These are phyloP conservation scores for Rhimphoctona megacephalus DNA, from an alignment of 2,888 invertebrate species.

Conservation along the genomic window DNA sequence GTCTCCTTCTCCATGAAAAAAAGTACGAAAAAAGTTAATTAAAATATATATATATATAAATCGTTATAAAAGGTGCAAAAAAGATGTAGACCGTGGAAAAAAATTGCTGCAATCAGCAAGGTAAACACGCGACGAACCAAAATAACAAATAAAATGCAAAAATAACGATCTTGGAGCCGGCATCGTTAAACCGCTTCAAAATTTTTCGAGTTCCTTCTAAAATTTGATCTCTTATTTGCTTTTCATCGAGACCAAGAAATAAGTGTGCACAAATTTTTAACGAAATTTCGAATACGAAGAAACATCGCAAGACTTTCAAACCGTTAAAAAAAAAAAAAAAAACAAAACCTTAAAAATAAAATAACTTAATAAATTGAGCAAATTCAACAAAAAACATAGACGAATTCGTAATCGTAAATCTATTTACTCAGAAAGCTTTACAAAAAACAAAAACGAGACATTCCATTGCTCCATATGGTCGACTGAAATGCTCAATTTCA, in stretches of 20 bases:
- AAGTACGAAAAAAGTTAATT: neutral
- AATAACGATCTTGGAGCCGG: neutral
- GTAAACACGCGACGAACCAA: neutral
- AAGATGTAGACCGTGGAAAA: constrained; percentile 17
- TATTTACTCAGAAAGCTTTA: neutral
- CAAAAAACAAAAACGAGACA: constrained; percentile 19
- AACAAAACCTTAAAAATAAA: neutral
- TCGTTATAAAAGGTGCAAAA: neutral
- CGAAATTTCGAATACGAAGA: no score
- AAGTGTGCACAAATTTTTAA: neutral
- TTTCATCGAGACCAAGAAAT: neutral
- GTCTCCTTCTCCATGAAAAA: neutral
- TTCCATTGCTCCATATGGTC: constrained; percentile 9
- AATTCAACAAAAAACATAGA: neutral
- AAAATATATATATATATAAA: neutral
- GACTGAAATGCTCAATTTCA: constrained; percentile 34
- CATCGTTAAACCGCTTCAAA: neutral
- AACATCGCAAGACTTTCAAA: neutral
- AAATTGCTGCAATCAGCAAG: constrained; percentile 13
- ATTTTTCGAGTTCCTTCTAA: neutral
- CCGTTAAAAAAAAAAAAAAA: neutral
- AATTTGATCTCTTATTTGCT: neutral
- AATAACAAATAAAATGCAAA: neutral
- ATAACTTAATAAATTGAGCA: neutral
- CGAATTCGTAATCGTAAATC: neutral